A percentile compares a stretch with the other conserved stretches of the same genome.
These are phyloP conservation scores for Zeugodacus cucurbitae DNA, from an alignment of 1,140 invertebrate genomes.

Conservation along the genomic window DNA sequence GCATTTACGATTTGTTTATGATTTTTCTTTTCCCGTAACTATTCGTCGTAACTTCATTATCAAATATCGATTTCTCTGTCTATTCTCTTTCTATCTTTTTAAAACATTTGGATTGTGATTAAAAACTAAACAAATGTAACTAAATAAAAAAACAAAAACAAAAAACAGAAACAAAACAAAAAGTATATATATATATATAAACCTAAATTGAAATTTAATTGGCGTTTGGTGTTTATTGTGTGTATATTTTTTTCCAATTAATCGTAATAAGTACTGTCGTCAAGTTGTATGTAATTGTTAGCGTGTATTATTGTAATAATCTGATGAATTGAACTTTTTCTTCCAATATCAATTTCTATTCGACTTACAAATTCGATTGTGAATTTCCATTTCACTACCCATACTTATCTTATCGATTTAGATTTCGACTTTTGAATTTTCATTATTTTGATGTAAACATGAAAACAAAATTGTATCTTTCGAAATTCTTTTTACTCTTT, in stretches of 20 bases:
- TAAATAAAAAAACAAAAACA: neutral
- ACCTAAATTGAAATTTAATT: constrained; percentile 41
- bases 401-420: neutral
- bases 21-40: neutral
- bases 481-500: neutral
- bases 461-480: neutral
- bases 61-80: neutral
- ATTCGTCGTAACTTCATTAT: constrained; percentile 10
- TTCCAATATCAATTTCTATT: constrained; percentile 11
- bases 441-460: constrained; percentile 15
- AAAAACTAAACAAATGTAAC: neutral
- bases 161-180: neutral
- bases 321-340: constrained; percentile 21
- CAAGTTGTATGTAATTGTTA: constrained; percentile 36
- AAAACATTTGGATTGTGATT: constrained; percentile 15
- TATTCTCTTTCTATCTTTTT: constrained; percentile 18
- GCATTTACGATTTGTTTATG: neutral
- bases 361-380: neutral
- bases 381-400: neutral
- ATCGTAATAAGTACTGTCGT: constrained; percentile 42
- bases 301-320: constrained; percentile 38
- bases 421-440: neutral
- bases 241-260: constrained; percentile 39
- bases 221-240: constrained; percentile 47
- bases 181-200: constrained; percentile 26